Base-by-base conservation (phyloP, 2,888 invertebrate species). In the Cordilura impudica region DNA sequence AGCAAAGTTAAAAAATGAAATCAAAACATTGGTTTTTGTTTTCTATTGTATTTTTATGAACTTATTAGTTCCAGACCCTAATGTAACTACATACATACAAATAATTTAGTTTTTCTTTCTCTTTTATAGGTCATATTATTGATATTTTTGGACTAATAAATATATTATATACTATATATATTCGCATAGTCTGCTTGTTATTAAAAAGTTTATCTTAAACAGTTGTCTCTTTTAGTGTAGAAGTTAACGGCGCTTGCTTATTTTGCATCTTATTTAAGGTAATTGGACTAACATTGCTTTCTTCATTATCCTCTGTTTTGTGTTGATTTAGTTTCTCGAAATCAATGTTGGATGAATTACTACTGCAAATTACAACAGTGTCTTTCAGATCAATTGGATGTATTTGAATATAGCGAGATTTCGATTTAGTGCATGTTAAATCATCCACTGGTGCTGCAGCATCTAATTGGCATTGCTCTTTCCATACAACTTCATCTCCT, bases 401-500 rank as follows among this genome's bases (percentile, higher is more conserved):
- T 21, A 86, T 83, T 81, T 85, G 83, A 29, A 85, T 80, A 58
- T 83, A 85, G 51, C 82, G 84, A 19, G 84, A 81, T 82, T 83
- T 84, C 7, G 77, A 75, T 49, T 49, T 69, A 21, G 29, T 8
- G 43, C 81, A 76, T 35, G 72, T 45, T 31, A 71, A 73, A n/a
- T 45, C 53, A 14, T 74, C 43, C 6, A 69, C 69, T 66, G 72
- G 21, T 49, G 69, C 63, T 49, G 76, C 73, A 53, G 81, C 83
- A 14, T 86, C 86, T 61, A 83, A 69, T 75, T 83, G 83, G 10
- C 86, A 85, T 76, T 88, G 88, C 60, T 88, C 86, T 76, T 84
- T 84, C 88, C 88, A 88, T 12, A 88, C 81, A 35, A 84, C 84
- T 61, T 88, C 86, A 66, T 85, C 85, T 54, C 84, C 84, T 58